phyloP scores from a whole-genome alignment of 2,888 invertebrate genomes.

The Caenorhabditis imperialis region DNA sequence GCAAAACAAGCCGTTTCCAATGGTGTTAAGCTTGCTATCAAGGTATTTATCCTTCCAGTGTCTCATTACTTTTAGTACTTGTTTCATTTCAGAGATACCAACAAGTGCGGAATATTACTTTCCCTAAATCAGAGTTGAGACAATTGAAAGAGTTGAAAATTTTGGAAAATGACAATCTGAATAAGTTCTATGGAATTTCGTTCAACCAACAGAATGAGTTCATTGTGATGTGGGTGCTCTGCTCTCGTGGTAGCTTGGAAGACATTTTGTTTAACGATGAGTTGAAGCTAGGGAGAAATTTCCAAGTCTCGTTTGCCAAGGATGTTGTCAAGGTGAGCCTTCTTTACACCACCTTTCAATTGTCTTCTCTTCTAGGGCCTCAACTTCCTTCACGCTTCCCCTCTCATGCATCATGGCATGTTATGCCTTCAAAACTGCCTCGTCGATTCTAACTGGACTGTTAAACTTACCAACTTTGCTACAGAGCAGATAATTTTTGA shows the following conservation, averaged over 20 bases:
- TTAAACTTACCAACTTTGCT: conserved; percentile 76
- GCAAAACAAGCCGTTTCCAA: conserved; percentile 76
- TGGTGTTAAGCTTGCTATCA: conserved; percentile 73
- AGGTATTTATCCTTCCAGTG: conserved; percentile 26
- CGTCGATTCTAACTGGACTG: conserved; percentile 77
- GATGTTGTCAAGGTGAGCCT: conserved; percentile 73
- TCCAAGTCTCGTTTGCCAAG: conserved; percentile 77
- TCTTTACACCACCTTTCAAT: not conserved
- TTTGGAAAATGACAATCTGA: conserved; percentile 75
- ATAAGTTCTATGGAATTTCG: conserved; percentile 77
- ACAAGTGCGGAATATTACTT: conserved; percentile 74
- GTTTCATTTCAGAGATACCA: conserved; percentile 59
- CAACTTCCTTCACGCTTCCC: conserved; percentile 72
- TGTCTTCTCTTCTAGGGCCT: conserved; percentile 63
- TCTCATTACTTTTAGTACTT: not conserved
- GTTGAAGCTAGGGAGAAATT: conserved; percentile 75
- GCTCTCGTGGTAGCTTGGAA: conserved; percentile 74
- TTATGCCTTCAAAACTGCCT: conserved; percentile 77
- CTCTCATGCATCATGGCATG: conserved; percentile 72
- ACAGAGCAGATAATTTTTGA: conserved; percentile 75
- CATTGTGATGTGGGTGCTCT: conserved; percentile 75
- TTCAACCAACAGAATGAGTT: conserved; percentile 78
- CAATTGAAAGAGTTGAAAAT: conserved; percentile 75
- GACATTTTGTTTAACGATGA: conserved; percentile 78
- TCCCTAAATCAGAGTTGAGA: conserved; percentile 70